phyloP scores from a whole-genome alignment of 2,797 vertebrate genomes.

The Pseudochromis fuscus region DNA sequence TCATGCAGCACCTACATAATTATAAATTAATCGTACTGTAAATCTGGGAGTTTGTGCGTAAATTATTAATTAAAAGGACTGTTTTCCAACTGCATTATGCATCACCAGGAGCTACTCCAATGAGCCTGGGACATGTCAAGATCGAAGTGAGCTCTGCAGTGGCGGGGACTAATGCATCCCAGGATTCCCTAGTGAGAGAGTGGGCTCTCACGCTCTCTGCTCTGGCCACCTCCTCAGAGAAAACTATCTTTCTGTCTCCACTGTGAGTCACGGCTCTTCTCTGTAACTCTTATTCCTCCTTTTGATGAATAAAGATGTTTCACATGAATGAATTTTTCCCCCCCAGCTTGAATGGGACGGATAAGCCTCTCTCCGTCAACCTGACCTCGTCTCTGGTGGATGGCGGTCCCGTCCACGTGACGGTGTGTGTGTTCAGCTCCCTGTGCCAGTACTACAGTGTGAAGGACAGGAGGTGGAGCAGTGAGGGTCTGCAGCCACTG shows the following conservation, averaged over 20 bases:
- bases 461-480: conserved; percentile 81
- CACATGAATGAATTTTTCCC: background rate
- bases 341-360: conserved; percentile 74
- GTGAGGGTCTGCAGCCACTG: conserved; percentile 83
- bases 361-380: conserved; percentile 69
- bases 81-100: conserved; percentile 39
- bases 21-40: conserved; percentile 22
- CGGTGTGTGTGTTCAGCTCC: conserved; percentile 83
- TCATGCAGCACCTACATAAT: background rate
- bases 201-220: conserved; percentile 64
- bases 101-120: conserved; percentile 63
- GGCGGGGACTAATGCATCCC: conserved; percentile 59
- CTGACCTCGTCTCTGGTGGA: conserved; percentile 69
- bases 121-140: conserved; percentile 68
- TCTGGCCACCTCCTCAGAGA: conserved; percentile 55
- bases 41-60: conserved; percentile 14
- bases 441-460: conserved; percentile 85
- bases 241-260: conserved; percentile 84
- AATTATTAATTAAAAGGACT: conserved; percentile 31
- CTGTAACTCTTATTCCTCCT: background rate
- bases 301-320: conserved; percentile 1
- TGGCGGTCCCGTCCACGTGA: conserved; percentile 56
- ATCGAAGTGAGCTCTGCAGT: conserved; percentile 57
- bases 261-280: conserved; percentile 73
- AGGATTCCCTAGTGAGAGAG: conserved; percentile 62